phyloP scores from a whole-genome alignment of 2,113 vertebrate species.

The Eubucco bourcierii region DNA sequence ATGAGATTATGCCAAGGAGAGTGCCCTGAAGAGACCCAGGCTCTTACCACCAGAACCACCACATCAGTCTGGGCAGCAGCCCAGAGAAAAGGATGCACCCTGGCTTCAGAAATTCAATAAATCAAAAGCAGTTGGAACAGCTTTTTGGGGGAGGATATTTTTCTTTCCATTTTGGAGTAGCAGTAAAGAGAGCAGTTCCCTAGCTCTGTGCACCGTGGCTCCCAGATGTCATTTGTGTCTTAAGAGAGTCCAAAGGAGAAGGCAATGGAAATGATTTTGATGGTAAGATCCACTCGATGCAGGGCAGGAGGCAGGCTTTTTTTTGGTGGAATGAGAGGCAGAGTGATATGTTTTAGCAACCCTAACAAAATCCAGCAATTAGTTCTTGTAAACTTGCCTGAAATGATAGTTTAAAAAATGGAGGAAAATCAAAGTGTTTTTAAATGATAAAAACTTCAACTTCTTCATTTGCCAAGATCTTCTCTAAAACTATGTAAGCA shows the following conservation, averaged over 20 bases:
- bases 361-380: neutral
- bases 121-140: neutral
- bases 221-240: neutral
- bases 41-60: neutral
- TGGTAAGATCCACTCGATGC: neutral
- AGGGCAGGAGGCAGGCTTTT: neutral
- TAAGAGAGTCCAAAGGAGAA: neutral
- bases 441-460: neutral
- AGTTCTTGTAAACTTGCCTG: neutral
- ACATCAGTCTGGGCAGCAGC: neutral
- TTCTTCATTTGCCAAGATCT: neutral
- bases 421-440: neutral
- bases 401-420: neutral
- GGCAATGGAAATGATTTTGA: neutral
- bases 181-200: neutral
- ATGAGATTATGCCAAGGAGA: neutral
- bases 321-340: neutral
- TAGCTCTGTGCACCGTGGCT: accelerated
- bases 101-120: neutral
- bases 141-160: neutral
- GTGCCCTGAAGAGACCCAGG: neutral
- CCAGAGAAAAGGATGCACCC: neutral
- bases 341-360: neutral
- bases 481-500: neutral
- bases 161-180: neutral